These are phyloP conservation scores for Platichthys flesus DNA, from an alignment of 2,113 vertebrate species.

Conservation along the genomic window DNA sequence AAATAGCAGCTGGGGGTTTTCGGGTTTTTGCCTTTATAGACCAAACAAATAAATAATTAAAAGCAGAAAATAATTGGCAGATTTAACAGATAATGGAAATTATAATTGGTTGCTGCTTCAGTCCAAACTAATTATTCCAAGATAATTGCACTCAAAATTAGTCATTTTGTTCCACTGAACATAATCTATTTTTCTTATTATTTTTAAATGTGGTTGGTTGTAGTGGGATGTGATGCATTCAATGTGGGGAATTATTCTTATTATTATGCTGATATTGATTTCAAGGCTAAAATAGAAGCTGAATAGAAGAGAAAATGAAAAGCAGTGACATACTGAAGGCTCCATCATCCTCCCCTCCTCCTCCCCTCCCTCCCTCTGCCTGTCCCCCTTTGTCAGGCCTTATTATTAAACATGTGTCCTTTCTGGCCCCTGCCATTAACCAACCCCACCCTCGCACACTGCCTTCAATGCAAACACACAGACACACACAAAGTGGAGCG, in stretches of 20 bases:
- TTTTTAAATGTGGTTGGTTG: not conserved
- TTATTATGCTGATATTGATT: conserved; percentile 45
- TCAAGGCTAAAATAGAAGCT: conserved; percentile 17
- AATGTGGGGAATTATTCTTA: conserved; percentile 12
- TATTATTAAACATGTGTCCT: conserved; percentile 80
- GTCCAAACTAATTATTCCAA: conserved; percentile 1
- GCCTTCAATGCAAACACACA: conserved; percentile 45
- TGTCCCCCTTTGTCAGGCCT: conserved; percentile 68
- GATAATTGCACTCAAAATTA: not conserved
- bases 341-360: conserved; percentile 44
- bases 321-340: conserved; percentile 39
- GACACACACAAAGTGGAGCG: conserved; percentile 37
- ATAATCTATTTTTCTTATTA: not conserved
- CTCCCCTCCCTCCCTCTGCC: conserved; percentile 40
- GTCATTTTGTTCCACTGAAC: not conserved
- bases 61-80: conserved; percentile 6
- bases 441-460: conserved; percentile 55
- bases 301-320: conserved; percentile 48
- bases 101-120: not conserved
- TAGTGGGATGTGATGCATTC: not conserved
- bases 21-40: not conserved
- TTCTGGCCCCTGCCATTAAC: conserved; percentile 69
- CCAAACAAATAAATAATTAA: not conserved
- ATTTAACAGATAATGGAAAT: conserved; percentile 11
- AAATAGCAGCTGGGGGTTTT: not conserved